Conservation (phyloP, 2,888 invertebrate genomes). For the Stenotaenia linearis region DNA sequence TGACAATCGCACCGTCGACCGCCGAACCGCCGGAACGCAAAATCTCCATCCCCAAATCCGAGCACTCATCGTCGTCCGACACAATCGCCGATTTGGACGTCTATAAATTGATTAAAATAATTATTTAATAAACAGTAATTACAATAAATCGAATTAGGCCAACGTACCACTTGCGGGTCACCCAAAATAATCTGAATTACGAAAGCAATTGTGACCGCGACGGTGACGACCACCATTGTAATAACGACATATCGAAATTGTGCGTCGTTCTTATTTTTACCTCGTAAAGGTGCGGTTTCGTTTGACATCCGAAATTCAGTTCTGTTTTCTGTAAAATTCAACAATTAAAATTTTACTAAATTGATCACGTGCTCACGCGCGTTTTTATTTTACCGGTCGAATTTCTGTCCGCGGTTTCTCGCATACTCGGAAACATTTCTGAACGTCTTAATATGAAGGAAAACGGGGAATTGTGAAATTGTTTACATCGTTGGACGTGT, state of each 20-base stretch:
- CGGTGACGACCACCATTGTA: background rate
- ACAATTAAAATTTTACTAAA: too few species aligned
- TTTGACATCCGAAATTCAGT: background rate
- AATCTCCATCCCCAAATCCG: conserved; percentile 61
- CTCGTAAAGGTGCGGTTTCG: background rate
- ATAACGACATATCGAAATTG: background rate
- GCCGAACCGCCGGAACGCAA: conserved; percentile 67
- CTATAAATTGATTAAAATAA: conserved; percentile 46
- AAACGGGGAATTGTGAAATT: too few species aligned
- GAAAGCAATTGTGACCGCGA: background rate
- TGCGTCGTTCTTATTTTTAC: background rate
- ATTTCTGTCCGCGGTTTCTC: too few species aligned
- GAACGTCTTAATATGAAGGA: too few species aligned
- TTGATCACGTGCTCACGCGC: too few species aligned
- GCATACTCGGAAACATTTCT: too few species aligned
- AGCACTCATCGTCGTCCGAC: conserved; percentile 63
- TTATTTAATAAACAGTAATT: background rate
- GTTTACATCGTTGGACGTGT: too few species aligned
- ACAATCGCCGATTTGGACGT: conserved; percentile 52
- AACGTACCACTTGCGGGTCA: background rate
- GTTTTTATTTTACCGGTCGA: too few species aligned
- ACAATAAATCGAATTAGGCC: too few species aligned
- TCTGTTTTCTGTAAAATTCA: too few species aligned
- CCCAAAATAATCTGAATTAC: background rate
- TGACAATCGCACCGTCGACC: conserved; percentile 67